Evolutionary conservation across 2,113 vertebrate species (phyloP).

Genomic region (Laterallus jamaicensis): DNA sequence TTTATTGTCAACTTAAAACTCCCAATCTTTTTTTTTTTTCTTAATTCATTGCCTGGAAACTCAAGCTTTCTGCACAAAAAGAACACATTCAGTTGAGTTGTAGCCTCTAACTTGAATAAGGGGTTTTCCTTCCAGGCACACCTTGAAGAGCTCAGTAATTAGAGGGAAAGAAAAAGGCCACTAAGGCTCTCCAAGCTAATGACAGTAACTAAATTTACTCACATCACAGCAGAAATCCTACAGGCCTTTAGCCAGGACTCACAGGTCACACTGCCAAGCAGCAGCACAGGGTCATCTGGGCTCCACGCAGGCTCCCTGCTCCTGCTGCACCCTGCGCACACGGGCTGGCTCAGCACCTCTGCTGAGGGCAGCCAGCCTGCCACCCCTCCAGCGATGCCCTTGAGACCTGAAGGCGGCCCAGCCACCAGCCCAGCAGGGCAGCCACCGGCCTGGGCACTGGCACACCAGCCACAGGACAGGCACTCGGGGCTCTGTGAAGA

Average conservation of each 20-base stretch:
- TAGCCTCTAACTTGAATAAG: background rate
- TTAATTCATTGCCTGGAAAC: background rate
- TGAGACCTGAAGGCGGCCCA: background rate
- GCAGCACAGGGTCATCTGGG: background rate
- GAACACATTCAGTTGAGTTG: background rate
- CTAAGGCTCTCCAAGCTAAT: background rate
- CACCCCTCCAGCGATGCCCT: background rate
- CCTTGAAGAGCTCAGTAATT: background rate
- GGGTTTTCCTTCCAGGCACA: background rate
- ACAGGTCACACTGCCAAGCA: background rate
- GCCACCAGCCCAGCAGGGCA: background rate
- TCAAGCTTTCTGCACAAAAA: background rate
- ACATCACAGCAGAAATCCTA: background rate
- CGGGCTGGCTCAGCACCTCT: background rate
- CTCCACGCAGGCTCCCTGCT: accelerated
- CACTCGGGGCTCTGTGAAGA: background rate
- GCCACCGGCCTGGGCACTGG: background rate
- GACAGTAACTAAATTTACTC: background rate
- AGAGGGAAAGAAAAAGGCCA: background rate
- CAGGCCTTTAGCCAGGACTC: accelerated
- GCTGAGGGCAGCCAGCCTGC: background rate
- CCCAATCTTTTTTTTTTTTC: background rate
- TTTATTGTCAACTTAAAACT: background rate
- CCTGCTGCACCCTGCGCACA: accelerated
- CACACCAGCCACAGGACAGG: background rate